Evolutionary conservation across 1,140 invertebrate genomes (phyloP).

Genomic region (Diorhabda elongata): DNA sequence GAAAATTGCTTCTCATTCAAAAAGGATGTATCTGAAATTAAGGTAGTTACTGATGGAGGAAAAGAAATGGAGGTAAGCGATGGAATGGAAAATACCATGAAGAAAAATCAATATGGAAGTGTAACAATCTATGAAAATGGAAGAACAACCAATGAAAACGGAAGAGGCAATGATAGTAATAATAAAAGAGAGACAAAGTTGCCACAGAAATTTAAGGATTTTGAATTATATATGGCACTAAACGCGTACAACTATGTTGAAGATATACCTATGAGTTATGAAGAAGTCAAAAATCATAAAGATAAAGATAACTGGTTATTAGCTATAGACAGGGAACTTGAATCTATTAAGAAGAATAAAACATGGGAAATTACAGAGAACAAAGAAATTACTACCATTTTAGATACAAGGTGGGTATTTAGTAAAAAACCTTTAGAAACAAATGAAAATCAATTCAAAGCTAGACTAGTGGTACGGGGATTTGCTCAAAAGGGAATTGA

Average conservation of each 20-base stretch:
- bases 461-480: constrained; percentile 40
- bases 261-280: constrained; percentile 27
- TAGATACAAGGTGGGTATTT: constrained; percentile 26
- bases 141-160: too few relatives aligned
- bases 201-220: constrained; percentile 25
- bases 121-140: too few relatives aligned
- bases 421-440: constrained; percentile 25
- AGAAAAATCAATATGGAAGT: background rate
- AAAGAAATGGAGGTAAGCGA: constrained; percentile 13
- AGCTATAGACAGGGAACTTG: constrained; percentile 45
- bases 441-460: constrained; percentile 39
- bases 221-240: constrained; percentile 26
- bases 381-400: constrained; percentile 13
- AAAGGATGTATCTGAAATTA: too few relatives aligned
- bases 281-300: constrained; percentile 39
- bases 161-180: background rate
- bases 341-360: constrained; percentile 40
- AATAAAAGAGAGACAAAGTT: constrained; percentile 20
- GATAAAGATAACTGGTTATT: constrained; percentile 41
- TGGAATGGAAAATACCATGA: constrained; percentile 7
- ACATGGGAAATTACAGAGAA: too few relatives aligned
- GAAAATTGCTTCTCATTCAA: too few relatives aligned
- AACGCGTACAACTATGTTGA: too few relatives aligned
- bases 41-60: background rate
- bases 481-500: constrained; percentile 35